Conservation (phyloP, 2,113 vertebrate genomes). For the Oreamnos americanus region DNA sequence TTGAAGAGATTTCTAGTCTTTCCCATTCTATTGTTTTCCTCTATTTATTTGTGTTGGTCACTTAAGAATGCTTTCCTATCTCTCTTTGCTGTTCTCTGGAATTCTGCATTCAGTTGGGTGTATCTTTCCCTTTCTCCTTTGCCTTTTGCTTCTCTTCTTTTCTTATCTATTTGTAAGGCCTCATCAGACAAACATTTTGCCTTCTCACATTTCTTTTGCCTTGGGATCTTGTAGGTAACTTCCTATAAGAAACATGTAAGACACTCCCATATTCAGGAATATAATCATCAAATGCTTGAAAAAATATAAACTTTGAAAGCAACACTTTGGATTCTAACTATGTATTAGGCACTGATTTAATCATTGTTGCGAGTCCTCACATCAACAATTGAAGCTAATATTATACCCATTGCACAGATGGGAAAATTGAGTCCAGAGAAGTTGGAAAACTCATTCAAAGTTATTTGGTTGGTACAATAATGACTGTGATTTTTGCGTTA, state of each 20-base stretch:
- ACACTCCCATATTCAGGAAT: neutral
- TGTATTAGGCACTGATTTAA: neutral
- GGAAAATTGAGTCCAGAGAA: neutral
- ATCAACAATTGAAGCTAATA: neutral
- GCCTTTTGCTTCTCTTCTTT: neutral
- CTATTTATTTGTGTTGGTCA: neutral
- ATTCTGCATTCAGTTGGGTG: neutral
- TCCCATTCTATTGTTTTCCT: neutral
- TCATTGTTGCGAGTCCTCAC: neutral
- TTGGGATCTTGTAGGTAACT: neutral
- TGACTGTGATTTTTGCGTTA: neutral
- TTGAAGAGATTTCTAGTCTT: neutral
- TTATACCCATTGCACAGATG: neutral
- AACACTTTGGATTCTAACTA: neutral
- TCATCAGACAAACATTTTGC: neutral
- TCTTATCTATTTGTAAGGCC: neutral
- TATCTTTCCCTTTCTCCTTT: neutral
- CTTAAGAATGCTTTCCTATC: neutral
- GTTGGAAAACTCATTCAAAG: neutral
- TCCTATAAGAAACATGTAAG: neutral
- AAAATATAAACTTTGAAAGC: neutral
- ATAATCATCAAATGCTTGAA: neutral
- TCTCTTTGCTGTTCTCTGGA: neutral
- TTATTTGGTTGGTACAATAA: neutral
- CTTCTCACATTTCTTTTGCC: neutral